Conservation (phyloP, 2,113 vertebrate genomes). For the Globicephala melas region DNA sequence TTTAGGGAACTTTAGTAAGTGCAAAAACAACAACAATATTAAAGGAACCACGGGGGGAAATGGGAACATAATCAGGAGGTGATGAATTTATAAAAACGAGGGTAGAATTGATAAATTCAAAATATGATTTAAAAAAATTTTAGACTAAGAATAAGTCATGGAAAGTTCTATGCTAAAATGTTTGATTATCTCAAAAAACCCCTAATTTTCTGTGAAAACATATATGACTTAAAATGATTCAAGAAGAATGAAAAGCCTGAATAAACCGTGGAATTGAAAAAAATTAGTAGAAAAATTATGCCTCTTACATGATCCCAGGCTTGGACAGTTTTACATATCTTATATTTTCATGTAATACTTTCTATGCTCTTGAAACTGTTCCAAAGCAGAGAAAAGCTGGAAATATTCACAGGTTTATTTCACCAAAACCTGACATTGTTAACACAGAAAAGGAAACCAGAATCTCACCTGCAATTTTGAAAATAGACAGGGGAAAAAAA, state of each 20-base stretch:
- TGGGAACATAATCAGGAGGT: not conserved
- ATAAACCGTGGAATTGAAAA: constrained; percentile 17
- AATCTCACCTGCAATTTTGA: constrained; percentile 7
- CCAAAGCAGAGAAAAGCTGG: not conserved
- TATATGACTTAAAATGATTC: not conserved
- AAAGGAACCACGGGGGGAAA: not conserved
- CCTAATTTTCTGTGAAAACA: not conserved
- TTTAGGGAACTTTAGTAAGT: not conserved
- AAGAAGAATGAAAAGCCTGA: not conserved
- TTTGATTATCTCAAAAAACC: not conserved
- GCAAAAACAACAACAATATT: not conserved
- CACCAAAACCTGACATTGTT: not conserved
- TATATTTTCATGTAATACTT: not conserved
- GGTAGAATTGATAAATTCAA: not conserved
- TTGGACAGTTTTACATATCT: constrained; percentile 15
- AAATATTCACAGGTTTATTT: constrained; percentile 34
- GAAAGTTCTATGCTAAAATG: not conserved
- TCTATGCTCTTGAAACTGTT: not conserved
- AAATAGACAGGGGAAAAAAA: not conserved
- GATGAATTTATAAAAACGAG: not conserved
- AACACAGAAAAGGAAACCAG: not conserved
- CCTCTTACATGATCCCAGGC: not conserved
- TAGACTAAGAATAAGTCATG: not conserved
- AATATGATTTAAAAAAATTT: not conserved
- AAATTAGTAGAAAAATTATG: not conserved